Base-by-base conservation (phyloP, 2,888 invertebrate genomes). In the Drosophila lutescens region DNA sequence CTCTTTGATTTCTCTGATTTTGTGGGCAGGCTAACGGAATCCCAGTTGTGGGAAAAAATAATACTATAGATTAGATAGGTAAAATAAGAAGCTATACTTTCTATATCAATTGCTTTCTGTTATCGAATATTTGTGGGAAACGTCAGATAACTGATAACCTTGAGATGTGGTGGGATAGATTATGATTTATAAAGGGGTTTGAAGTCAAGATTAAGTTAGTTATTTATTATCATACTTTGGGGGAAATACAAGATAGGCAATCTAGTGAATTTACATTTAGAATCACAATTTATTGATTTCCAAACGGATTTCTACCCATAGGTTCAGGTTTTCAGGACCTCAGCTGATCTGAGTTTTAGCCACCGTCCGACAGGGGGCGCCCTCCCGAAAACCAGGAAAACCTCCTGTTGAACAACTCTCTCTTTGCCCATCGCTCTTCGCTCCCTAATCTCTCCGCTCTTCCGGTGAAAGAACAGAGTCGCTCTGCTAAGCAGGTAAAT, bases 401-500 rank as follows among this genome's bases (percentile, higher is more conserved):
- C 61, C 62, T 62, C 62, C 62, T 62, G 62, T 61, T 61, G 61
- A 60, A 61, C 61, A 30, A 30, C 7, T 30, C 30, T 30, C 30
- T 30, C 30, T n/a, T 15, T 6, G 15, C 20, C 13, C 17, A 13
- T 8, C n/a, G 26, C 23, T 23, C 23, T n/a, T 23, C 15, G 32
- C 23, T 15, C n/a, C 12, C 12, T 17, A 12, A 51, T 15, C 51
- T 55, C 60, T 15, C 4, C 44, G 13, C 57, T 44, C 56, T 67
- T 66, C 67, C 55, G 67, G 49, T 49, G 67, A 56, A 67, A 63
- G 62, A 41, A 61, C 15, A 50, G 58, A 26, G 23, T n/a, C 32
- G 12, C 62, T 72, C 66, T 17, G 60, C 26, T 41, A 69, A 71
- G 72, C 70, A 70, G 70, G 70, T 70, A 70, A 70, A 72, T 72